phyloP scores from a whole-genome alignment of 1,140 invertebrate species.

The Bombus waltoni region DNA sequence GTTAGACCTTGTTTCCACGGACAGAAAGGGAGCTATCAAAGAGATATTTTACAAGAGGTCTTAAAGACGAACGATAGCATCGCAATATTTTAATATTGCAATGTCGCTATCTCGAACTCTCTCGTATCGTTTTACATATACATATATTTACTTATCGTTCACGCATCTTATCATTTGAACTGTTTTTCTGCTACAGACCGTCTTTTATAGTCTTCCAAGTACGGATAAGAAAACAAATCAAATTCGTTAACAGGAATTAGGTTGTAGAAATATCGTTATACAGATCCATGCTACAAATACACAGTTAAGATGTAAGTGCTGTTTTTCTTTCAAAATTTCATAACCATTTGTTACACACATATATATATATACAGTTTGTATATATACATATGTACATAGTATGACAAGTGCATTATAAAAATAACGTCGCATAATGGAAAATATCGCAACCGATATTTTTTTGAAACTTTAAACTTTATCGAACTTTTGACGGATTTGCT shows the following conservation, averaged over 20 bases:
- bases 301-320: neutral
- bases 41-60: slow-evolving; percentile 62
- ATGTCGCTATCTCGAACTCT: no score
- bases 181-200: neutral
- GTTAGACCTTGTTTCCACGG: slow-evolving; percentile 56
- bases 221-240: no score
- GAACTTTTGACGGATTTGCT: neutral
- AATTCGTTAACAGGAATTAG: no score
- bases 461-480: neutral
- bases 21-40: slow-evolving; percentile 63
- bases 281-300: neutral
- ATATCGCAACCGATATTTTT: no score
- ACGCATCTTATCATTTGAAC: no score
- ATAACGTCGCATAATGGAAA: no score
- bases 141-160: no score
- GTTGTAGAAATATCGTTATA: no score
- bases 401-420: no score
- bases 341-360: neutral
- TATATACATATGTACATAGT: neutral
- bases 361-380: neutral
- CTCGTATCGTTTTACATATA: no score
- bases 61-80: neutral
- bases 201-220: neutral
- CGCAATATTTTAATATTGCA: neutral
- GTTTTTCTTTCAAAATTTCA: neutral